These are phyloP conservation scores for Agelas oroides DNA, from an alignment of 37 sponge, comb jelly and placozoan genomes.

Conservation along the genomic window DNA sequence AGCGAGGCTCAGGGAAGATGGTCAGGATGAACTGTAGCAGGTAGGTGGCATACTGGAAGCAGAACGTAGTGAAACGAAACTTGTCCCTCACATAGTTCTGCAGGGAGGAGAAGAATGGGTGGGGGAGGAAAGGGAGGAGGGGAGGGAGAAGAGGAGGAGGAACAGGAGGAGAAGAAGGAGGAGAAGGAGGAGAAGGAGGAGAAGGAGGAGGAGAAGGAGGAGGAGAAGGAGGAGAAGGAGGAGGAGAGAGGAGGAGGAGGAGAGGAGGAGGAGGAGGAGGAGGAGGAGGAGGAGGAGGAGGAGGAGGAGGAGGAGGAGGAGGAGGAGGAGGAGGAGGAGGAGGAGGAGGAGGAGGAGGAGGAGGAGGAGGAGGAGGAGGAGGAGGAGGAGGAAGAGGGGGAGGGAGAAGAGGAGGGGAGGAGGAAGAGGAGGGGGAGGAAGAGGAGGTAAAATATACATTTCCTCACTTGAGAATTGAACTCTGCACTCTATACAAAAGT, in stretches of 20 bases:
- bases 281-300: background rate
- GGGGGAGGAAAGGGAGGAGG: background rate
- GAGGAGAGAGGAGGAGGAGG: background rate
- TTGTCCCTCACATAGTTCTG: slow-evolving; percentile 39
- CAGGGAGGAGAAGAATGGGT: background rate
- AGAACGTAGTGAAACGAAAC: slow-evolving; percentile 60
- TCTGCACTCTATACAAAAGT: too few relatives aligned
- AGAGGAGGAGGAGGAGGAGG: background rate
- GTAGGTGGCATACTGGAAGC: slow-evolving; percentile 29
- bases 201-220: background rate
- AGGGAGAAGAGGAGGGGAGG: background rate
- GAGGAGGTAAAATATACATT: background rate
- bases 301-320: slow-evolving; percentile 14
- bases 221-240: background rate
- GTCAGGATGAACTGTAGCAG: slow-evolving; percentile 71
- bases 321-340: slow-evolving; percentile 16
- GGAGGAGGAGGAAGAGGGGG: slow-evolving; percentile 7
- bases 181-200: background rate
- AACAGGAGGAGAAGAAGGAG: slow-evolving; percentile 1
- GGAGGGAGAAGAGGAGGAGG: background rate
- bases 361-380: background rate
- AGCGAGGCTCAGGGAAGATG: slow-evolving; percentile 64
- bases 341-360: slow-evolving; percentile 4
- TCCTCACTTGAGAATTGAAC: background rate
- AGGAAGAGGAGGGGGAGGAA: background rate